Conservation (phyloP, 1,140 invertebrate genomes). For the Bombus cullumanus region DNA sequence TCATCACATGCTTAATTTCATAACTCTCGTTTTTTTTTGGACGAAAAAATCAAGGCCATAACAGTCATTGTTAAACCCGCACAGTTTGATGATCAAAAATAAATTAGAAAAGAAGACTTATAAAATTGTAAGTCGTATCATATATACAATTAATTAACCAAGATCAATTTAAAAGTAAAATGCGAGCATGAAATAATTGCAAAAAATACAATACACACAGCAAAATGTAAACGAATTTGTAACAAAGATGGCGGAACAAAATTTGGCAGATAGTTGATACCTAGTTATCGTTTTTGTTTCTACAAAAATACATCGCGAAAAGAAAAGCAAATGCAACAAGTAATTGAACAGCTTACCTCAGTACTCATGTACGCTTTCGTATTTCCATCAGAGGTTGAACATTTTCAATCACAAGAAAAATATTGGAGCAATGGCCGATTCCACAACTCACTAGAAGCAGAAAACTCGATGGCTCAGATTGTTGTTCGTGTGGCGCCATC, state of each 20-base stretch:
- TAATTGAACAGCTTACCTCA: conserved; percentile 26
- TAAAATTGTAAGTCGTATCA: not conserved
- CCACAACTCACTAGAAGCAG: conserved; percentile 69
- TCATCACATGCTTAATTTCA: conserved; percentile 43
- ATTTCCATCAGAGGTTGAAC: conserved; percentile 45
- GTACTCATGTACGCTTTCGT: conserved; percentile 8
- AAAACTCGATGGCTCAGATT: conserved; percentile 64
- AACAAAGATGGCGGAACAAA: conserved; percentile 77
- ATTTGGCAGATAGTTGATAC: conserved; percentile 63
- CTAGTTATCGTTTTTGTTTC: not conserved
- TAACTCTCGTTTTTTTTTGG: conserved; percentile 49
- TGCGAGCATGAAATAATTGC: not conserved
- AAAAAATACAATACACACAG: conserved; percentile 30
- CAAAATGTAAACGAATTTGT: conserved; percentile 52
- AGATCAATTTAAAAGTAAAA: not conserved
- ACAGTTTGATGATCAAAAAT: conserved; percentile 1
- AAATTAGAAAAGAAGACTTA: not conserved
- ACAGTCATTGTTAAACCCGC: conserved; percentile 46
- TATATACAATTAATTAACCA: not conserved
- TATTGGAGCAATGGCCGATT: conserved; percentile 75
- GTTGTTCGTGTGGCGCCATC: conserved; percentile 69
- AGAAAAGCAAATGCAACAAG: conserved; percentile 20
- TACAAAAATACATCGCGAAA: not conserved
- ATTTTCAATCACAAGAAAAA: conserved; percentile 58
- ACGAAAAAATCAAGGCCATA: conserved; percentile 42